Conservation (phyloP, 2,888 invertebrate genomes). For the Celastrina argiolus region DNA sequence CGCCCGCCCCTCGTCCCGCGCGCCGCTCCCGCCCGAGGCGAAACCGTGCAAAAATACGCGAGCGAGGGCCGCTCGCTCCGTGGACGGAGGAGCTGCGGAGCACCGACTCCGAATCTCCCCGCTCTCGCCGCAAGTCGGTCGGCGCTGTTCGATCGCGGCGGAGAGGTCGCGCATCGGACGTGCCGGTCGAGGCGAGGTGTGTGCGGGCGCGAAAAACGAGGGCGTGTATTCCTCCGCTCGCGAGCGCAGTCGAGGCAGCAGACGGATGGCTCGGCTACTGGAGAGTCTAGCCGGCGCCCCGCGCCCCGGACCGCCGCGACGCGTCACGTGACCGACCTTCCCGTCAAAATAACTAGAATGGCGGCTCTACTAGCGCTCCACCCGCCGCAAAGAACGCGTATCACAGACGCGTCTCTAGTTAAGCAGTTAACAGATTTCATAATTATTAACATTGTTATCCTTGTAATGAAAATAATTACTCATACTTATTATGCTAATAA, state of each 20-base stretch:
- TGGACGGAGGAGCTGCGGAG: constrained; percentile 24
- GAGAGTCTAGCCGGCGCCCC: constrained; percentile 80
- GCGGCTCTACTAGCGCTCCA: constrained; percentile 68
- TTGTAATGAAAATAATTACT: not conserved
- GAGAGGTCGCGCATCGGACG: constrained; percentile 43
- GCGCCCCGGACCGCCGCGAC: constrained; percentile 63
- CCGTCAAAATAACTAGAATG: constrained; percentile 87
- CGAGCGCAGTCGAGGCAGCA: constrained; percentile 73
- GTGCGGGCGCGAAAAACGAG: constrained; percentile 44
- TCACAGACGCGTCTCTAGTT: not conserved
- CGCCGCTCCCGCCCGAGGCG: constrained; percentile 58
- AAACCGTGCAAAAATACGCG: constrained; percentile 67
- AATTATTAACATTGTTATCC: not conserved
- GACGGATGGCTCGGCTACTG: constrained; percentile 79
- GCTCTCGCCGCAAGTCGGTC: constrained; percentile 25
- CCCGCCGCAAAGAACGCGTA: constrained; percentile 45
- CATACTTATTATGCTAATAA: too few relatives aligned
- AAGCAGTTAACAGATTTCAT: not conserved
- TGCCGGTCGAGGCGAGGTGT: constrained; percentile 23
- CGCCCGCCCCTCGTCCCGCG: constrained; percentile 55
- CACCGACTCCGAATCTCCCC: constrained; percentile 19
- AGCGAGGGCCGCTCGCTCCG: constrained; percentile 26
- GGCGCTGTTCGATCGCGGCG: constrained; percentile 26
- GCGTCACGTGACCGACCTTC: constrained; percentile 89
- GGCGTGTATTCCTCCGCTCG: constrained; percentile 67